Conservation (phyloP, 2,888 invertebrate species). For the Linnaemya tessellans region DNA sequence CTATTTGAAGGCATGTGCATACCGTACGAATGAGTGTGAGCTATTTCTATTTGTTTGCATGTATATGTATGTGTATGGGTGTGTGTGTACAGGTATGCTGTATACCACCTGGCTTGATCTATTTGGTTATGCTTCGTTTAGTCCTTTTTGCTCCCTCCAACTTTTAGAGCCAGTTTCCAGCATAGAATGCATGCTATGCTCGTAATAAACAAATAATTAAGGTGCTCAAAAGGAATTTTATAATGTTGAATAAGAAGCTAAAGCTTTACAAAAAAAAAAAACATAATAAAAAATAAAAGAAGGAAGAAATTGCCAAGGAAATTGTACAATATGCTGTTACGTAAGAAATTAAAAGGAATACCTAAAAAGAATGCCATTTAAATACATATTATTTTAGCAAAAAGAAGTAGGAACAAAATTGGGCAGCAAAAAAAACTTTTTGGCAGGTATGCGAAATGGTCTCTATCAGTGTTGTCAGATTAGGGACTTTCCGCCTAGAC, state of each 20-base stretch:
- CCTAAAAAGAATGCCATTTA: conserved; percentile 53
- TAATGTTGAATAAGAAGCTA: conserved; percentile 42
- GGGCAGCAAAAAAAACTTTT: background rate
- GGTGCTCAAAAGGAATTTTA: conserved; percentile 72
- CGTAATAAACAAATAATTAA: conserved; percentile 72
- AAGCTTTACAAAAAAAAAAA: conserved; percentile 2
- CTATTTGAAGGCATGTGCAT: conserved; percentile 8
- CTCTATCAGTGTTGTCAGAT: too few species aligned
- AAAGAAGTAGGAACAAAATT: background rate
- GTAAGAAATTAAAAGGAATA: conserved; percentile 51
- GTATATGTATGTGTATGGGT: background rate
- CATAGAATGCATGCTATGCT: conserved; percentile 65
- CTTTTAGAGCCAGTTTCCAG: conserved; percentile 1
- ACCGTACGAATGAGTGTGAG: background rate
- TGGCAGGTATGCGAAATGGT: background rate
- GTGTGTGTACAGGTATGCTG: background rate
- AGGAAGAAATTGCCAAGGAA: conserved; percentile 10
- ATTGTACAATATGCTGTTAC: background rate
- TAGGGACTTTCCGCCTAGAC: too few species aligned
- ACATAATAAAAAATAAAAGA: too few species aligned
- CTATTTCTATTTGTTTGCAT: background rate
- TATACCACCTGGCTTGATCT: background rate
- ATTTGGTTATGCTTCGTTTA: conserved; percentile 38
- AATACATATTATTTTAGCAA: conserved; percentile 39
- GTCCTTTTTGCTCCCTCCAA: background rate